These are phyloP conservation scores for Exocentrus adspersus DNA, from an alignment of 2,888 invertebrate species.

Conservation along the genomic window DNA sequence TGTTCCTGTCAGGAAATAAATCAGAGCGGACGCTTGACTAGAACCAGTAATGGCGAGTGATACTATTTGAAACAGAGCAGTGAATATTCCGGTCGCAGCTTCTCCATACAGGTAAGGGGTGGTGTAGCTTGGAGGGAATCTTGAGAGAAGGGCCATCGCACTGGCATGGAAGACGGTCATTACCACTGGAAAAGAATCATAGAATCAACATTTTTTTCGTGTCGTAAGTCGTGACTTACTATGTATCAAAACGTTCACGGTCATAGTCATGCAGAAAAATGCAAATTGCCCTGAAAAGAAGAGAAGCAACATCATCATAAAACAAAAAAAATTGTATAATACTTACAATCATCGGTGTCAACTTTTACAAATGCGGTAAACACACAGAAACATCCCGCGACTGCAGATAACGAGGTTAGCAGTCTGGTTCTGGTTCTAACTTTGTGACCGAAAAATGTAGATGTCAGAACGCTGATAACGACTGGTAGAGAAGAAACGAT, in stretches of 20 bases:
- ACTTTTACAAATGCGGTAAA: constrained; percentile 37
- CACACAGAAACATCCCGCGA: constrained; percentile 32
- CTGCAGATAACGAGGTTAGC: constrained; percentile 25
- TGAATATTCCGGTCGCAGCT: constrained; percentile 36
- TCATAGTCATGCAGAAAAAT: constrained; percentile 22
- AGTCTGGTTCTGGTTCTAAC: constrained; percentile 33
- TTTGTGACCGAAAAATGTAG: constrained; percentile 34
- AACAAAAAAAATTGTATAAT: too few species aligned
- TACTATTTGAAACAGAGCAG: constrained; percentile 33
- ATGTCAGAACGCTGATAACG: constrained; percentile 34
- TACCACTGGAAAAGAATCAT: constrained; percentile 30
- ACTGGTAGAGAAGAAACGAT: constrained; percentile 34
- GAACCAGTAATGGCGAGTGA: constrained; percentile 27
- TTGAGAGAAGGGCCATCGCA: constrained; percentile 32
- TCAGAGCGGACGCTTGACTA: constrained; percentile 32
- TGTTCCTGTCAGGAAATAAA: constrained; percentile 33
- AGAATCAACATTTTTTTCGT: not conserved
- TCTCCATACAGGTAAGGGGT: constrained; percentile 38
- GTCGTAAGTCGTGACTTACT: not conserved
- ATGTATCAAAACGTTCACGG: not conserved
- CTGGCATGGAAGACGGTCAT: constrained; percentile 38
- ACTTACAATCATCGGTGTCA: constrained; percentile 41
- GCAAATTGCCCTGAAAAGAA: constrained; percentile 31
- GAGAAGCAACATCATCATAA: not conserved
- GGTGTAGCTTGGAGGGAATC: constrained; percentile 39